Conservation (phyloP, 2,888 invertebrate genomes). For the Dryomyza anilis region DNA sequence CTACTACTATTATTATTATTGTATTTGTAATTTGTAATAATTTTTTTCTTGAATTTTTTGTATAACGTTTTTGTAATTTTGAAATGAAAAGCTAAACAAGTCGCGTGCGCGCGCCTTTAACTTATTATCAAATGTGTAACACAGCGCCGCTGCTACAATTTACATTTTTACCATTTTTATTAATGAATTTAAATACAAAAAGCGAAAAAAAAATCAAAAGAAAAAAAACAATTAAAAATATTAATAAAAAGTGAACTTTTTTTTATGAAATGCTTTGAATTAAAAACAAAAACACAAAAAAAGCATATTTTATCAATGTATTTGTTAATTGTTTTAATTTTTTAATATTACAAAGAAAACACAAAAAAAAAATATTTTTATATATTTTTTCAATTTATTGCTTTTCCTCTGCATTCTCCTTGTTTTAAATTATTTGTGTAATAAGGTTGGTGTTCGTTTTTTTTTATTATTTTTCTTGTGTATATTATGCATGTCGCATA, state of each 20-base stretch:
- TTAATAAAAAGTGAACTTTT: too few relatives aligned
- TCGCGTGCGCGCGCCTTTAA: too few relatives aligned
- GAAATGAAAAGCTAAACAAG: not conserved
- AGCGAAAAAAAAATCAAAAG: conserved; percentile 27
- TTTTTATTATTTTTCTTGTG: conserved; percentile 36
- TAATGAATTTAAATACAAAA: conserved; percentile 24
- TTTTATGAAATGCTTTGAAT: conserved; percentile 24
- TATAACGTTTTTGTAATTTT: too few relatives aligned
- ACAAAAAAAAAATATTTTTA: conserved; percentile 15
- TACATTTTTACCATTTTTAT: conserved; percentile 31
- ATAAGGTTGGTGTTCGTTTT: conserved; percentile 44
- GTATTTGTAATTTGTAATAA: too few relatives aligned
- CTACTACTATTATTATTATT: too few relatives aligned
- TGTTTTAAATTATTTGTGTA: conserved; percentile 41
- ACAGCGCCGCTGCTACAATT: conserved; percentile 24
- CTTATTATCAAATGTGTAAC: conserved; percentile 19
- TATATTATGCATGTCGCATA: conserved; percentile 43
- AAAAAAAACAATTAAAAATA: conserved; percentile 26
- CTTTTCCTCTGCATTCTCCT: conserved; percentile 19
- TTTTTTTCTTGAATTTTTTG: too few relatives aligned
- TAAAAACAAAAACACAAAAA: conserved; percentile 36
- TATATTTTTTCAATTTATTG: conserved; percentile 20
- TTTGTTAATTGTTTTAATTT: conserved; percentile 25
- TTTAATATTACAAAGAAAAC: conserved; percentile 21
- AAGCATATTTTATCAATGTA: conserved; percentile 27